phyloP scores from a whole-genome alignment of 2,113 vertebrate species.

The Alethe diademata region DNA sequence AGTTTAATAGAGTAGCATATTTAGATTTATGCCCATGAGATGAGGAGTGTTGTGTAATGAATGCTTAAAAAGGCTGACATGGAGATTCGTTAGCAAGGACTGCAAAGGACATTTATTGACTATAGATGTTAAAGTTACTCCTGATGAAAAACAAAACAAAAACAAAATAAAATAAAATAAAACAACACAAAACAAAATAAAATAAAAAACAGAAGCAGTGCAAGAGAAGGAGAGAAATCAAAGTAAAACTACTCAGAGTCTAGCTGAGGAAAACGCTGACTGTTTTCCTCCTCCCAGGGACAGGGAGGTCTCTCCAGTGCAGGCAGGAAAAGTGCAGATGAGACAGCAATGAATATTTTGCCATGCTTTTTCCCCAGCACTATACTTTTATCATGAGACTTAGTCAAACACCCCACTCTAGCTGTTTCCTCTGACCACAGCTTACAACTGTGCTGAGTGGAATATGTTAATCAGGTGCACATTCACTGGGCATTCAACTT shows the following conservation, averaged over 20 bases:
- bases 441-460: neutral
- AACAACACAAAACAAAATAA: neutral
- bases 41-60: neutral
- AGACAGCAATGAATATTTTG: neutral
- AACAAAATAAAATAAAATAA: neutral
- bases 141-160: neutral
- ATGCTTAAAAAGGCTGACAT: neutral
- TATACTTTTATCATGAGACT: neutral
- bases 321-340: neutral
- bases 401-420: neutral
- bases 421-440: neutral
- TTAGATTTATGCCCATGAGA: neutral
- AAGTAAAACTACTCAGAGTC: neutral
- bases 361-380: neutral
- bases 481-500: neutral
- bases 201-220: neutral
- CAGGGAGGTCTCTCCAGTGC: neutral
- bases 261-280: neutral
- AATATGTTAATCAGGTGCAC: neutral
- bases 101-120: neutral
- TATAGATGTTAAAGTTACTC: neutral
- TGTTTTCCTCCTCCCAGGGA: neutral
- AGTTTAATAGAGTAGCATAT: neutral
- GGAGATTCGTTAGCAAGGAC: neutral
- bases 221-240: neutral